A percentile compares a stretch with the other conserved stretches of the same genome.
Conservation (phyloP, 2,113 vertebrate species). For the Crotalus helleri region DNA sequence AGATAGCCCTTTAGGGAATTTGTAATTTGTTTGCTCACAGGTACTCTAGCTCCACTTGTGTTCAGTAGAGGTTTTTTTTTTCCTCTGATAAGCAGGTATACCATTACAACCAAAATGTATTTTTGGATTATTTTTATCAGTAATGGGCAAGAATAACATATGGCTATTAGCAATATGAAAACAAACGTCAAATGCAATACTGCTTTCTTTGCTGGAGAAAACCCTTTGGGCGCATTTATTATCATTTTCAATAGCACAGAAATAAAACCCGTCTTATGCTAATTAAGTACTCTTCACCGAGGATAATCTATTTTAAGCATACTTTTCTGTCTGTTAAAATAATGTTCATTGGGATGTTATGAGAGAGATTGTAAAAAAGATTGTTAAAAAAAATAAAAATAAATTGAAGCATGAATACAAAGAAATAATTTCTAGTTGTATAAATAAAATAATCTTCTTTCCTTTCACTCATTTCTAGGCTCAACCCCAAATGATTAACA, state of each 20-base stretch:
- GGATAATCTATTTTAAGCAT: neutral
- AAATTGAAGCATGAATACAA: neutral
- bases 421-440: neutral
- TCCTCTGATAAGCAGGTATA: neutral
- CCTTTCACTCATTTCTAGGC: neutral
- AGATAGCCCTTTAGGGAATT: neutral
- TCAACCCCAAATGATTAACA: neutral
- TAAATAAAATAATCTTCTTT: neutral
- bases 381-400: neutral
- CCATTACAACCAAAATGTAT: neutral
- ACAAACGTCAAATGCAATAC: neutral
- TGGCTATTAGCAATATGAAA: accelerated
- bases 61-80: neutral
- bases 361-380: neutral
- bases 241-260: neutral
- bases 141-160: neutral
- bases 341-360: neutral
- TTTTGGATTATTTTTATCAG: neutral
- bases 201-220: neutral
- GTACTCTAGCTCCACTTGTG: neutral
- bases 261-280: neutral
- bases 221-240: neutral
- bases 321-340: neutral
- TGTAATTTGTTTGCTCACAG: neutral
- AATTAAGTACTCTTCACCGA: neutral